A percentile compares a stretch with the other conserved stretches of the same genome.
Evolutionary conservation across 2,888 invertebrate species (phyloP).

Genomic region (Mylabris sibirica): DNA sequence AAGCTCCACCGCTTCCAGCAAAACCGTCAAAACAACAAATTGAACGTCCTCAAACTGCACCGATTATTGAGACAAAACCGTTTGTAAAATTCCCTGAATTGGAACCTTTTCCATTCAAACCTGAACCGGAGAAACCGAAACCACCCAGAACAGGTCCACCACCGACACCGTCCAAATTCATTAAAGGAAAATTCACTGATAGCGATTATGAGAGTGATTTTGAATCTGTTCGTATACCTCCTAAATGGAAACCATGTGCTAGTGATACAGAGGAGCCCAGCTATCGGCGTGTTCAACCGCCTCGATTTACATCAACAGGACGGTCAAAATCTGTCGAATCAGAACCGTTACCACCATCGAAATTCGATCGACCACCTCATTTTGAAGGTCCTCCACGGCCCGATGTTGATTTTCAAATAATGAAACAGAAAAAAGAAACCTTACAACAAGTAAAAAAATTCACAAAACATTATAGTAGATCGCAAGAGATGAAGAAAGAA

Average conservation of each 20-base stretch:
- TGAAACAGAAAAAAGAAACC: slow-evolving; percentile 46
- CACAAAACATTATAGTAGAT: slow-evolving; percentile 50
- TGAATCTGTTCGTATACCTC: slow-evolving; percentile 60
- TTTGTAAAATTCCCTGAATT: slow-evolving; percentile 61
- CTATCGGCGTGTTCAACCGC: slow-evolving; percentile 66
- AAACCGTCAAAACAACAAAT: slow-evolving; percentile 48
- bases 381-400: slow-evolving; percentile 59
- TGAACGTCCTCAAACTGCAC: slow-evolving; percentile 47
- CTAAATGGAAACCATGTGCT: slow-evolving; percentile 70
- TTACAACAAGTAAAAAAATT: slow-evolving; percentile 51
- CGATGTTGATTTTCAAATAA: slow-evolving; percentile 53
- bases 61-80: slow-evolving; percentile 49
- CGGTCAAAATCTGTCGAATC: slow-evolving; percentile 67
- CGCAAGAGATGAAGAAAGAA: slow-evolving; percentile 46
- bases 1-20: slow-evolving; percentile 60
- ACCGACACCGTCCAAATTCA: slow-evolving; percentile 67
- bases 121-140: slow-evolving; percentile 60
- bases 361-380: slow-evolving; percentile 64
- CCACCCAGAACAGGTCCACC: slow-evolving; percentile 62
- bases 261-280: slow-evolving; percentile 71
- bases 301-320: slow-evolving; percentile 60
- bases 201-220: slow-evolving; percentile 76
- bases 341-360: slow-evolving; percentile 65
- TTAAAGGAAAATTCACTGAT: slow-evolving; percentile 66
- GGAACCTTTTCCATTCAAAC: slow-evolving; percentile 64